These are phyloP conservation scores for Bombylius major DNA, from an alignment of 2,888 invertebrate genomes.

Conservation along the genomic window DNA sequence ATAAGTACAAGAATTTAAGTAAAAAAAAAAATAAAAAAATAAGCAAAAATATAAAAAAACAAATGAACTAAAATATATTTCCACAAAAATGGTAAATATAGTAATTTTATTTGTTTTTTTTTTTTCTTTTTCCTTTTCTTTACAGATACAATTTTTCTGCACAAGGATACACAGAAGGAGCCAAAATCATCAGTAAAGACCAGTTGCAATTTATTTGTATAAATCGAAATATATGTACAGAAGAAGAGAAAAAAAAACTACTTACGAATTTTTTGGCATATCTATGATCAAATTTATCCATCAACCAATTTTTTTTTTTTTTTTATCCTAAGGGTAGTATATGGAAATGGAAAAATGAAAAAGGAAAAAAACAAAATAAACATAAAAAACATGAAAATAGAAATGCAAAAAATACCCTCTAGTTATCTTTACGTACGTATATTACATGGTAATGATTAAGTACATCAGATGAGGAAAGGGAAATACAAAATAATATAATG, in stretches of 20 bases:
- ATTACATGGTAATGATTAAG: no score
- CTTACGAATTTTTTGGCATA: conserved; percentile 9
- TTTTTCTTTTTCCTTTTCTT: no score
- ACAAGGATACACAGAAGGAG: background rate
- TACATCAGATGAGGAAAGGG: no score
- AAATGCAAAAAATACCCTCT: background rate
- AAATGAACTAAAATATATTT: background rate
- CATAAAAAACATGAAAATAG: background rate
- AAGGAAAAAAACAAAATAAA: background rate
- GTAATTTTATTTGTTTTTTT: background rate
- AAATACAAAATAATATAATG: no score
- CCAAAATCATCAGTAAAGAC: conserved; percentile 4
- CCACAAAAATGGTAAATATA: background rate
- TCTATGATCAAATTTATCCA: conserved; percentile 13
- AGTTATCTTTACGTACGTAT: background rate
- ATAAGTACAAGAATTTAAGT: background rate
- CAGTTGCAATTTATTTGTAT: background rate
- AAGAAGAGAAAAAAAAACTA: background rate
- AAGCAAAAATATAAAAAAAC: no score
- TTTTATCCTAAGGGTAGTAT: background rate
- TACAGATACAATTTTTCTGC: no score
- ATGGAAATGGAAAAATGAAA: no score
- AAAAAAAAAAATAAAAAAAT: background rate
- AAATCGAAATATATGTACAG: background rate
- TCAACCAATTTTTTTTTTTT: background rate